Percentiles rank a stretch among this genome's conserved stretches.
phyloP scores from a whole-genome alignment of 2,888 invertebrate species.

The Platycheirus rosarum region DNA sequence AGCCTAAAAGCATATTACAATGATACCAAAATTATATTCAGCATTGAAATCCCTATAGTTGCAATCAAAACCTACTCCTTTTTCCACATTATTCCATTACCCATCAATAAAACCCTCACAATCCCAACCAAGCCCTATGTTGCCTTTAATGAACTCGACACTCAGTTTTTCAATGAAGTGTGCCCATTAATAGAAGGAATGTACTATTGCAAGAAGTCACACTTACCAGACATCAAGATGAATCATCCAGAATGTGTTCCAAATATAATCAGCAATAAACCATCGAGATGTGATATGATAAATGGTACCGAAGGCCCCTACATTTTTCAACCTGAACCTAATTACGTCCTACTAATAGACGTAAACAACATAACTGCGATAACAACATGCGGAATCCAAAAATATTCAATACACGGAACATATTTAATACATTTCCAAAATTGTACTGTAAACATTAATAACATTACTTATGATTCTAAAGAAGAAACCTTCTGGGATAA shows the following conservation, averaged over 20 bases:
- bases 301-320: background rate
- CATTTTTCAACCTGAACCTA: conserved; percentile 10
- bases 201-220: conserved; percentile 6
- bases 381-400: background rate
- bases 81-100: conserved; percentile 13
- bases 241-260: background rate
- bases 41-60: conserved; percentile 18
- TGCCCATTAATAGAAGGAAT: background rate
- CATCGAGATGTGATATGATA: background rate
- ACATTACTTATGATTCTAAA: background rate
- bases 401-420: background rate
- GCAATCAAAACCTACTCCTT: background rate
- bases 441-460: background rate
- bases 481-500: too few species aligned
- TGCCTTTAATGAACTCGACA: background rate
- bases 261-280: background rate
- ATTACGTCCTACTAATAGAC: background rate
- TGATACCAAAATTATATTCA: conserved; percentile 10
- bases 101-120: conserved; percentile 4
- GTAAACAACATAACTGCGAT: background rate
- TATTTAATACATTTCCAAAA: conserved; percentile 1
- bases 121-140: conserved; percentile 12
- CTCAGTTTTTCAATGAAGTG: conserved; percentile 1
- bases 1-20: conserved; percentile 20
- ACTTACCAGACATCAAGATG: background rate